A percentile compares a stretch with the other conserved stretches of the same genome.
Evolutionary conservation across 1,140 invertebrate species (phyloP).

Genomic region (Drosophila bocqueti): DNA sequence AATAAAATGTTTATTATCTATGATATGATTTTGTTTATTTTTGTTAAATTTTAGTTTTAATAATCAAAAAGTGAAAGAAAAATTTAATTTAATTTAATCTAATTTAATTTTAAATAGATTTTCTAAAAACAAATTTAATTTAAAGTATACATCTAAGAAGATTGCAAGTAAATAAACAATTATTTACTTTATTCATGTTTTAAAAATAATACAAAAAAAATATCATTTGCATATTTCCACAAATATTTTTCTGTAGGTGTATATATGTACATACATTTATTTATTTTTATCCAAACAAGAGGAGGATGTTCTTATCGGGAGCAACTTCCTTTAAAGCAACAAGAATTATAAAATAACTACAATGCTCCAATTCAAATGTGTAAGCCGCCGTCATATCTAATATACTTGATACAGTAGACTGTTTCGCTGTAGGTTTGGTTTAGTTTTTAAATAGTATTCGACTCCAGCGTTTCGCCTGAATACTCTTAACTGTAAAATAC

Average conservation of each 20-base stretch:
- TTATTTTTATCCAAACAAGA: not conserved
- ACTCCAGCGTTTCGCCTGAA: constrained; percentile 30
- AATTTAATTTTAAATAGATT: too few relatives aligned
- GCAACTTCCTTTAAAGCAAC: constrained; percentile 4
- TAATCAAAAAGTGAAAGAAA: too few relatives aligned
- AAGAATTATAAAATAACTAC: constrained; percentile 4
- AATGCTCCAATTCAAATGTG: constrained; percentile 1
- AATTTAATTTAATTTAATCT: too few relatives aligned
- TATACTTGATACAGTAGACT: not conserved
- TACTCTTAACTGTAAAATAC: not conserved
- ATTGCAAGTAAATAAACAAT: too few relatives aligned
- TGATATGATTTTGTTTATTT: too few relatives aligned
- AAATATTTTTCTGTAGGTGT: not conserved
- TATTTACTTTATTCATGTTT: too few relatives aligned
- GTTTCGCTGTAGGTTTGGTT: constrained; percentile 10
- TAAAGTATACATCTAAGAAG: too few relatives aligned
- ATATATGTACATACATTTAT: not conserved
- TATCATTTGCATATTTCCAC: too few relatives aligned
- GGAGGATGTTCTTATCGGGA: constrained; percentile 6
- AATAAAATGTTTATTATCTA: too few relatives aligned
- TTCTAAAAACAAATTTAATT: too few relatives aligned
- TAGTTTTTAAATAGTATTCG: constrained; percentile 54
- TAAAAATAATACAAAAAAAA: too few relatives aligned
- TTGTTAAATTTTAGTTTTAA: too few relatives aligned
- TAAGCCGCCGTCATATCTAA: not conserved